phyloP scores from a whole-genome alignment of 2,113 vertebrate genomes.

The Marmota flaviventris region DNA sequence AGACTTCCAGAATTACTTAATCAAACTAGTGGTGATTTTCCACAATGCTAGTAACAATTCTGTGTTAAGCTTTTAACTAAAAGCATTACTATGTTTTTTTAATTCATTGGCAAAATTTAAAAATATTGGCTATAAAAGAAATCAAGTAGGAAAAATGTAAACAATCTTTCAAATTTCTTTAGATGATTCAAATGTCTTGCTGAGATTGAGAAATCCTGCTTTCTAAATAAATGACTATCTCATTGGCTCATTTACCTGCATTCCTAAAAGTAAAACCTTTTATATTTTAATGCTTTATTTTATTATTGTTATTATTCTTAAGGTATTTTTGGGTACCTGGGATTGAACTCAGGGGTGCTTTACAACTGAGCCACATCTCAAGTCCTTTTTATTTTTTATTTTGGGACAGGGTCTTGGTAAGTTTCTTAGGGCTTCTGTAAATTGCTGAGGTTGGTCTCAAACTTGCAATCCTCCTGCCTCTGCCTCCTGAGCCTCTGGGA shows the following conservation, averaged over 20 bases:
- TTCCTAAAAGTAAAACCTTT: slow-evolving; percentile 36
- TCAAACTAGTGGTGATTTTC: neutral
- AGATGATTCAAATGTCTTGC: neutral
- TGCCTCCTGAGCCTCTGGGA: no score
- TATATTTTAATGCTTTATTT: neutral
- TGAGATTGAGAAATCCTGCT: neutral
- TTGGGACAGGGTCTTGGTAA: no score
- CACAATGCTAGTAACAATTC: neutral
- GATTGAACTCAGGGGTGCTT: no score
- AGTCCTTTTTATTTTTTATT: no score
- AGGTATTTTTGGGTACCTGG: no score
- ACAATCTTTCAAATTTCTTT: neutral
- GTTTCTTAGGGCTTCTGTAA: no score
- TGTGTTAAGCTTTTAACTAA: slow-evolving; percentile 43
- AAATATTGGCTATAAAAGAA: slow-evolving; percentile 34
- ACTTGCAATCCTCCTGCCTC: no score
- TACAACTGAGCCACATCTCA: no score
- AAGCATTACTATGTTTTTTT: neutral
- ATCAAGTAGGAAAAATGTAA: neutral
- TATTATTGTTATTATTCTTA: neutral
- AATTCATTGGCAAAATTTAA: neutral
- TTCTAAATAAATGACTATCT: neutral
- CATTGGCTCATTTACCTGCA: neutral
- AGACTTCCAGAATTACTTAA: neutral
- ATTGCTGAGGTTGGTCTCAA: no score